These are phyloP conservation scores for Pipistrellus pygmaeus DNA, from an alignment of 2,797 vertebrate genomes.

Conservation along the genomic window DNA sequence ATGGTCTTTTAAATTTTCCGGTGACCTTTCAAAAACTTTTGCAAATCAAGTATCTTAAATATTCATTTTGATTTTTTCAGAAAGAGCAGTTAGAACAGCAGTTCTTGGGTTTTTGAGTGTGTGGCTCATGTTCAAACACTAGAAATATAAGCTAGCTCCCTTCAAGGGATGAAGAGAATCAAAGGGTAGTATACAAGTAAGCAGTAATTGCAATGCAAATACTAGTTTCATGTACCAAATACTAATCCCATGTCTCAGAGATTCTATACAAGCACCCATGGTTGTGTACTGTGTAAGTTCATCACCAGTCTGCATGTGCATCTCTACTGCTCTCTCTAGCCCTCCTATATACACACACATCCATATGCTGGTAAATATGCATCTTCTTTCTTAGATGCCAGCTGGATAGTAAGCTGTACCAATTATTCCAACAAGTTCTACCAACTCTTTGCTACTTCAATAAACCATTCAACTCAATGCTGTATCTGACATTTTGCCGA, in stretches of 20 bases:
- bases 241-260: not conserved
- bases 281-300: too few relatives aligned
- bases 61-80: conserved; percentile 31
- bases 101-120: not conserved
- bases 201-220: not conserved
- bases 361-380: not conserved
- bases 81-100: not conserved
- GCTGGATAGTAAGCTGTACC: not conserved
- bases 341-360: not conserved
- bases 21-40: not conserved
- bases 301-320: not conserved
- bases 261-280: not conserved
- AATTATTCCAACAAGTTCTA: not conserved
- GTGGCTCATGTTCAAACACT: not conserved
- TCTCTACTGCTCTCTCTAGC: not conserved
- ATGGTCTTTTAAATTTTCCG: not conserved
- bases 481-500: not conserved
- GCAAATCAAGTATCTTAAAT: not conserved
- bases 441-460: not conserved
- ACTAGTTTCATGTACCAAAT: not conserved
- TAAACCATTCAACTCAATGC: not conserved
- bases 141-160: not conserved
- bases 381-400: not conserved
- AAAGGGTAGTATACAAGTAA: not conserved
- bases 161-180: not conserved